Base-by-base conservation (phyloP, 2,797 vertebrate genomes). In the Diglossa cyanea region DNA sequence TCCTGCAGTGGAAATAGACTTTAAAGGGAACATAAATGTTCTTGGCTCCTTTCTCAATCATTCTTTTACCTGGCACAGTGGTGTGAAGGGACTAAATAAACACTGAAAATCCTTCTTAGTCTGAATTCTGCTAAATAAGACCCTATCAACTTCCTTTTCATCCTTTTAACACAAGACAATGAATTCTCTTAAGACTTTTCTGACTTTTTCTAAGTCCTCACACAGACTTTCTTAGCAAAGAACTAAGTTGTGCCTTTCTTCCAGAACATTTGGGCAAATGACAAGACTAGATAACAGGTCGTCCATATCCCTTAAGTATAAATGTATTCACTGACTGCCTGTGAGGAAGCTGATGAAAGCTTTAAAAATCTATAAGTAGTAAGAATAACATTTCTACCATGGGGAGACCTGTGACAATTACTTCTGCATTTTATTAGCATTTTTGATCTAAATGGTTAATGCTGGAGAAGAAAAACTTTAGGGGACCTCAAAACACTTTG, bases 141-240 rank as follows among this genome's bases (percentile, higher is more conserved):
- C 40, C 21, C 18, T 81, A 68, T 31, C 44, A 48, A 65, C 62
- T 75, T 80, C n/a, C 48, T 88, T 91, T 78, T 93, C 48, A 92
- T 92, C 83, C 62, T 90, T 94, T 84, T 80, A 80, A 93, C 33
- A 83, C 24, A 82, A 78, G 79, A 60, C 18, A 18, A 25, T 0
- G 11, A 94, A 95, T 85, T 81, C 91, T 95, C 93, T 71, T 63
- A 92, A 88, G 95, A 67, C 33, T 53, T 83, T 65, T 80, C 39
- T 63, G 65, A 86, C n/a, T 82, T 95, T 55, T 86, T 74, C 76
- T 39, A 84, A 94, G 61, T 92, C 54, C 55, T 95, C 14, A 2
- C 78, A 72, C 83, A 86, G 74, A 77, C 47, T 90, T 95, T 92
- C 72, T 85, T 71, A 83, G 63, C 35, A 88, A 82, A 86, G 71